phyloP scores from a whole-genome alignment of 2,113 vertebrate genomes.

The Toxotes jaculatrix region DNA sequence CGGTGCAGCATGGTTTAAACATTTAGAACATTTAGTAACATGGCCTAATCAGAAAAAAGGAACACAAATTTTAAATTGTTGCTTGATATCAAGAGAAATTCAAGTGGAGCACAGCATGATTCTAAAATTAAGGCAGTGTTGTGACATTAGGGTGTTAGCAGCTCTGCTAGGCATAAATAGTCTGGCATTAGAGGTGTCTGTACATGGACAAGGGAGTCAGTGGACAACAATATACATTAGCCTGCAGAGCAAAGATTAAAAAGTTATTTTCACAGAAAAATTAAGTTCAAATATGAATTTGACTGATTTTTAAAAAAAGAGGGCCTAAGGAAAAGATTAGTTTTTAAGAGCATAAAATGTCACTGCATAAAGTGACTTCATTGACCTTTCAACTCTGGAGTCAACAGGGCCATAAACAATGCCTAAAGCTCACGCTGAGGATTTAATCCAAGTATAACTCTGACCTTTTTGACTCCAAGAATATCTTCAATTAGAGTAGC shows the following conservation, averaged over 20 bases:
- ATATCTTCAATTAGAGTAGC: constrained; percentile 97
- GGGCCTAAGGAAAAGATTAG: too few species aligned
- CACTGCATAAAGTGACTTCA: neutral
- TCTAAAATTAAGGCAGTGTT: neutral
- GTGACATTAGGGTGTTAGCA: neutral
- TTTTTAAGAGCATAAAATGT: neutral
- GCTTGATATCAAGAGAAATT: neutral
- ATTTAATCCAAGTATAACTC: constrained; percentile 26
- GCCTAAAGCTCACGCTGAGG: neutral
- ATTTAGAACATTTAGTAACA: neutral
- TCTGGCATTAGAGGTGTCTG: neutral
- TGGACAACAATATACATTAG: neutral
- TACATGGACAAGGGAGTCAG: neutral
- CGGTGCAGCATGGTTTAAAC: neutral
- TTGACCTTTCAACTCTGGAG: neutral
- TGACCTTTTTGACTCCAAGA: constrained; percentile 95
- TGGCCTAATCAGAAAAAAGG: neutral
- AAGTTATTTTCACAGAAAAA: too few species aligned
- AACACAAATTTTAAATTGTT: neutral
- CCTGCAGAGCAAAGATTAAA: neutral
- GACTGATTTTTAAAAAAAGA: too few species aligned
- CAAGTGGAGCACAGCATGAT: neutral
- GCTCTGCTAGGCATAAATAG: neutral
- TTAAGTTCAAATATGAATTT: too few species aligned
- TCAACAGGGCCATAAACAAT: neutral